Base-by-base conservation (phyloP, 2,113 vertebrate genomes). In the Oxyura jamaicensis region DNA sequence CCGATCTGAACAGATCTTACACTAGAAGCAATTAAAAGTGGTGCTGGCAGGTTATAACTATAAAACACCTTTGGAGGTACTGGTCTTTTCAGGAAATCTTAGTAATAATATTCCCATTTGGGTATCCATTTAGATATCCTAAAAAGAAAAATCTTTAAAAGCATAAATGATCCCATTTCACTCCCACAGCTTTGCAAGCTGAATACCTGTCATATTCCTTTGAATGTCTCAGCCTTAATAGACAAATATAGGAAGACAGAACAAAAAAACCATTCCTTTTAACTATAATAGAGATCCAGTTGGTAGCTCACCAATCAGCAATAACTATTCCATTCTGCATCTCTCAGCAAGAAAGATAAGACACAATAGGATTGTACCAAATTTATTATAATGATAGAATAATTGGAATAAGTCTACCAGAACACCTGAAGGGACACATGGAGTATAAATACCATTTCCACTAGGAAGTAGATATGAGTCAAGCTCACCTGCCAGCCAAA, bases 391-490 rank as follows among this genome's bases (percentile, higher is more conserved):
- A 92, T 90, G 42, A 39, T 69, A 56, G 26, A 88, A 86, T 95
- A 96, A 91, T 66, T 52, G n/a, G 80, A 95, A 68, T 72, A 92
- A 86, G 55, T 48, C 63, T 69, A 77, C 25, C n/a, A 93, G 86
- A 83, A 91, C 83, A 83, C 75, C 94, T 83, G 73, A 91, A 85
- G 89, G n/a, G 76, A 42, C 50, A 73, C 58, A 78, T 87, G 39
- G 42, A 66, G n/a, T 84, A 80, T 71, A 95, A 96, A 93, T 42
- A 82, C 74, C 28, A 60, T 82, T 90, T 94, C 74, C 53, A 91
- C 83, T 89, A 91, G 72, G 69, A 86, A 86, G 36, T 2, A 86
- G 17, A 19, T 58, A 66, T 26, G 63, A 92, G 56, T 80, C 87
- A 92, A 83, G 72, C 67, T 91, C 78, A 78, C 77, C 66, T 93